Evolutionary conservation across 2,113 vertebrate species (phyloP).

Genomic region (Myodes glareolus): DNA sequence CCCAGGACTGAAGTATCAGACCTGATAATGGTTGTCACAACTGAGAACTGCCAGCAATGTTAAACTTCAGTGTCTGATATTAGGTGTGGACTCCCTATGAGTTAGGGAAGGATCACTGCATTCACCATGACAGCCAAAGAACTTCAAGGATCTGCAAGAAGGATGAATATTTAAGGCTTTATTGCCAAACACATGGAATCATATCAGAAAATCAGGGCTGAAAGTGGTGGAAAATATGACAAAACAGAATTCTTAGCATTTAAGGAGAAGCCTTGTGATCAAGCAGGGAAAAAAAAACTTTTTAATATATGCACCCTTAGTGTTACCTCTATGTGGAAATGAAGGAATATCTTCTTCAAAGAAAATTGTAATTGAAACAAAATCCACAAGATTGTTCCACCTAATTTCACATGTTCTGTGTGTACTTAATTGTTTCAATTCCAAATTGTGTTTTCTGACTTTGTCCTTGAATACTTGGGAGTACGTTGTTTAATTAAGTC

Average conservation of each 20-base stretch:
- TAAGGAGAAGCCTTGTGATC: background rate
- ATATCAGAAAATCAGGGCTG: background rate
- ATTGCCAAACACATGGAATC: background rate
- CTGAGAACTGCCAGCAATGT: background rate
- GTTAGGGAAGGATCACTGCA: fast-evolving
- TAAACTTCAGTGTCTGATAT: background rate
- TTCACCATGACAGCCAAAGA: background rate
- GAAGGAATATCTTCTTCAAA: background rate
- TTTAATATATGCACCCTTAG: background rate
- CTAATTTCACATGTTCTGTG: conserved; percentile 43
- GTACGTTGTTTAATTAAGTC: conserved; percentile 35
- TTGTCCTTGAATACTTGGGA: conserved; percentile 20
- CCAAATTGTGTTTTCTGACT: conserved; percentile 38
- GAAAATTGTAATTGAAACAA: background rate
- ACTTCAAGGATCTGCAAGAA: background rate
- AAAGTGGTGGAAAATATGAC: no score
- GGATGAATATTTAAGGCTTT: background rate
- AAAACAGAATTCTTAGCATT: background rate
- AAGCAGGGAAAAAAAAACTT: background rate
- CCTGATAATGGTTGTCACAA: background rate
- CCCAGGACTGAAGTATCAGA: fast-evolving
- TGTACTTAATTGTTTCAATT: conserved; percentile 54
- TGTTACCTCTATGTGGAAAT: background rate
- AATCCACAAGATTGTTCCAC: background rate
- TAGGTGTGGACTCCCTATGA: background rate